Evolutionary conservation across 2,797 vertebrate species (phyloP), one percentile per base, ranked within the genome.

Genomic region (Pseudochirops cupreus): DNA sequence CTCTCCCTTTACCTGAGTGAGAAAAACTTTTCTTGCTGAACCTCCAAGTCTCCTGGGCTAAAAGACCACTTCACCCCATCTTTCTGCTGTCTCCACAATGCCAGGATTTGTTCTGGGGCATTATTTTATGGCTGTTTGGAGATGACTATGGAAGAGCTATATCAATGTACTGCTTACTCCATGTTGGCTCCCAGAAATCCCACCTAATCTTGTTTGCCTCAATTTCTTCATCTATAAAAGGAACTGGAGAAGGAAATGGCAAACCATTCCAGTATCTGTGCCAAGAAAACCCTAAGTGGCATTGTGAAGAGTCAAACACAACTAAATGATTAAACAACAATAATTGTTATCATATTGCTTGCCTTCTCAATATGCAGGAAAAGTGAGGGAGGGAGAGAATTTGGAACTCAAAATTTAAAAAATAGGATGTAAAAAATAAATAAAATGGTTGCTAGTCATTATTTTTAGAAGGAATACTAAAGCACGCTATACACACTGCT

Each of bases 391-490:
- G 4, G n/a, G 21, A 46, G 74, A 82, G 14, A 82, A 82, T 82
- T 46, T 82, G 74, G 39, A 82, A 46, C 21, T 82, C 39, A 39
- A 74, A 74, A 39, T 24, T 82, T 26, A 3, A 46, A 82, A 82
- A 82, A 11, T 26, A 82, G 18, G 0, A 82, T 82, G 74, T 82
- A 46, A 82, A 82, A 46, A 82, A 46, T 74, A 46, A 82, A 9
- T 82, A 82, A 82, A 46, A 67, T 59, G 11, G 13, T 11, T 82
- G 18, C 24, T 74, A 24, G 16, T 74, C n/a, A 39, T 56, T 93
- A 90, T 93, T 94, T 91, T 62, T 82, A 94, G 91, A 24, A 62
- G 21, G 87, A 28, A 53, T 94, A 96, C 53, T 56, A 93, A 29
- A 91, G 90, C 18, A 1, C 93, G 26, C 56, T 46, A 6, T 29